Conservation (phyloP, 2,113 vertebrate species). For the Percopsis transmontana region DNA sequence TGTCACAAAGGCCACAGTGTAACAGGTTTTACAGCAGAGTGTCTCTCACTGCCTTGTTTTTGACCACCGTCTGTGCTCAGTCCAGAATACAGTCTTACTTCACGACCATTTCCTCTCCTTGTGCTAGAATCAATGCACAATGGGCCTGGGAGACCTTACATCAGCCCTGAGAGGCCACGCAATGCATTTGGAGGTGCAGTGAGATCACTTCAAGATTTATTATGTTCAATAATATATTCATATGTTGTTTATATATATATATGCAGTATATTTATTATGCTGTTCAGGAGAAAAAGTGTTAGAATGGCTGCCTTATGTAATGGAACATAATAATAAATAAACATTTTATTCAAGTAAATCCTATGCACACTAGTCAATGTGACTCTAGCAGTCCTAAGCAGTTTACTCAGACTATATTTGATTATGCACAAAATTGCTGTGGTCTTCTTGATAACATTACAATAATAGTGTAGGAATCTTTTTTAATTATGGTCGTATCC, state of each 20-base stretch:
- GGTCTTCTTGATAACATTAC: slow-evolving; percentile 3
- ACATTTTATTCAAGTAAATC: slow-evolving; percentile 12
- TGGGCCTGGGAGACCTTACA: slow-evolving; percentile 44
- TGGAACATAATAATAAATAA: slow-evolving; percentile 32
- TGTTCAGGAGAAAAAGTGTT: no score
- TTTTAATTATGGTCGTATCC: neutral
- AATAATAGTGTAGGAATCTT: slow-evolving; percentile 4
- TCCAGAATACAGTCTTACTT: slow-evolving; percentile 58
- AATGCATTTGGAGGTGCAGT: no score
- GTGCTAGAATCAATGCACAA: slow-evolving; percentile 67
- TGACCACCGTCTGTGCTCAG: slow-evolving; percentile 58
- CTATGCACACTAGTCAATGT: slow-evolving; percentile 18
- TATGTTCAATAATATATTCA: no score
- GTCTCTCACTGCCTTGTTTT: slow-evolving; percentile 25
- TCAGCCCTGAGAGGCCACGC: slow-evolving; percentile 9
- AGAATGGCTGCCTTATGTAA: no score
- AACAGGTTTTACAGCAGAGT: slow-evolving; percentile 59
- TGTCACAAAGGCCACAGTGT: slow-evolving; percentile 83
- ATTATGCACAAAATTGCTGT: slow-evolving; percentile 19
- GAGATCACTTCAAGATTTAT: no score
- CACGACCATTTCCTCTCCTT: slow-evolving; percentile 62
- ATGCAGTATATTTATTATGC: no score
- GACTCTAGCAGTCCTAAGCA: slow-evolving; percentile 6
- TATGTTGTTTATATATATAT: no score
- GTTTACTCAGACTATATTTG: slow-evolving; percentile 3